These are phyloP conservation scores for Cecidostiba fungosa DNA, from an alignment of 2,888 invertebrate genomes.

Conservation along the genomic window DNA sequence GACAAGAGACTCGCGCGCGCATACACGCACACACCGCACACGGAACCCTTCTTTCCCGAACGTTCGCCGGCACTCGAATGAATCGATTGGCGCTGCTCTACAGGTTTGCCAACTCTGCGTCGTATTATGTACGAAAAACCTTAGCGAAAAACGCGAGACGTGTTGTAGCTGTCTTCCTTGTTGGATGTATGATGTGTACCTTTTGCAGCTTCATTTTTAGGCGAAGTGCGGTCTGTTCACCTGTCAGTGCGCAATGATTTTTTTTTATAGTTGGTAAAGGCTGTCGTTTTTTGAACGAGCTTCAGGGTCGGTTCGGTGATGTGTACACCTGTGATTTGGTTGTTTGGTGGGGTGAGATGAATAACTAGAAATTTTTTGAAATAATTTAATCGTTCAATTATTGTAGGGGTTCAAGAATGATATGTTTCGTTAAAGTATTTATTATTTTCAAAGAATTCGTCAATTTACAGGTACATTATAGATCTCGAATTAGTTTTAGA, in stretches of 20 bases:
- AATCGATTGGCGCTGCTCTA: slow-evolving; percentile 55
- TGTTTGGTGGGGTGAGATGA: neutral
- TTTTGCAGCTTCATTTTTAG: neutral
- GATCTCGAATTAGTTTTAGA: slow-evolving; percentile 10
- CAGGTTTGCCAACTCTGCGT: slow-evolving; percentile 10
- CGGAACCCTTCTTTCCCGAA: slow-evolving; percentile 58
- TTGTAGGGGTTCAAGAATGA: neutral
- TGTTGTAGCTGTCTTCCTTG: neutral
- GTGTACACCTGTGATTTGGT: neutral
- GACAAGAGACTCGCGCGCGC: neutral
- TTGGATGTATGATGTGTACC: neutral
- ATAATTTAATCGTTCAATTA: too few relatives aligned
- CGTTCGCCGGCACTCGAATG: slow-evolving; percentile 56
- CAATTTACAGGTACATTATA: slow-evolving; percentile 46
- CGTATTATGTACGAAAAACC: neutral
- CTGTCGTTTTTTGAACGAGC: neutral
- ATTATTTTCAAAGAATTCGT: slow-evolving; percentile 20
- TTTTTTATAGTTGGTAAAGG: neutral
- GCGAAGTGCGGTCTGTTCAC: neutral
- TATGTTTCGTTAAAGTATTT: neutral
- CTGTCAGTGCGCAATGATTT: neutral
- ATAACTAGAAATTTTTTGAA: too few relatives aligned
- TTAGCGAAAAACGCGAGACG: neutral
- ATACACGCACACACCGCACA: neutral
- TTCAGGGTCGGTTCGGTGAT: neutral